phyloP scores from a whole-genome alignment of 2,113 vertebrate genomes.

The Ariopsis seemanni region DNA sequence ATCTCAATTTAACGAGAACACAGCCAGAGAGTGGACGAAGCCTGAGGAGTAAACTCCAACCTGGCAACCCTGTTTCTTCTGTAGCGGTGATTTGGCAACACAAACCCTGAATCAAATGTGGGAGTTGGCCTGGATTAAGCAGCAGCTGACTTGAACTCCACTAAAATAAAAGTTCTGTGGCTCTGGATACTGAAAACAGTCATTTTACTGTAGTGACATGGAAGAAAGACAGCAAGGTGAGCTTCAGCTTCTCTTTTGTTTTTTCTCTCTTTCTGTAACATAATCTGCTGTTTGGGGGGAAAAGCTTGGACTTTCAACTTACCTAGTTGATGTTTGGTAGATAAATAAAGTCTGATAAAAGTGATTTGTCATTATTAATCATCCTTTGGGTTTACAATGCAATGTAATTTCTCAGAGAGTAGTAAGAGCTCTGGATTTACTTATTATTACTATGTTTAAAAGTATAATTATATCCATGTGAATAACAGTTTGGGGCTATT shows the following conservation, averaged over 20 bases:
- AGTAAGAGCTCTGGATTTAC: neutral
- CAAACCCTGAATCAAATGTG: neutral
- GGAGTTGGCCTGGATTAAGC: slow-evolving; percentile 5
- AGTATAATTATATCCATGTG: neutral
- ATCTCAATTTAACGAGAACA: too few species aligned
- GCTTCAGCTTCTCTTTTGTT: neutral
- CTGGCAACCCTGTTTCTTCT: slow-evolving; percentile 11
- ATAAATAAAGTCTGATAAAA: neutral
- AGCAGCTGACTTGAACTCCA: slow-evolving; percentile 33
- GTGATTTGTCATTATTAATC: neutral
- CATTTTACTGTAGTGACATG: slow-evolving; percentile 56
- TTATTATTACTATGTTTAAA: neutral
- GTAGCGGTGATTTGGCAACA: slow-evolving; percentile 14
- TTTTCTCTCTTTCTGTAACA: neutral
- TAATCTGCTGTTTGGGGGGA: neutral
- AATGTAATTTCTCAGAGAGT: neutral
- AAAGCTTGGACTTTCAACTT: neutral
- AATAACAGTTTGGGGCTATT: neutral
- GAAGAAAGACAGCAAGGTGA: slow-evolving; percentile 75
- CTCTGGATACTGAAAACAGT: slow-evolving; percentile 22
- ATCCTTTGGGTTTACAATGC: neutral
- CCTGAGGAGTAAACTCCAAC: neutral
- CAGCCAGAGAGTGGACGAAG: neutral
- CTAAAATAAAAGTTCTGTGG: slow-evolving; percentile 7
- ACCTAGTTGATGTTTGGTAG: neutral